Conservation (phyloP, 2,113 vertebrate species). For the Cyprinodon tularosa region DNA sequence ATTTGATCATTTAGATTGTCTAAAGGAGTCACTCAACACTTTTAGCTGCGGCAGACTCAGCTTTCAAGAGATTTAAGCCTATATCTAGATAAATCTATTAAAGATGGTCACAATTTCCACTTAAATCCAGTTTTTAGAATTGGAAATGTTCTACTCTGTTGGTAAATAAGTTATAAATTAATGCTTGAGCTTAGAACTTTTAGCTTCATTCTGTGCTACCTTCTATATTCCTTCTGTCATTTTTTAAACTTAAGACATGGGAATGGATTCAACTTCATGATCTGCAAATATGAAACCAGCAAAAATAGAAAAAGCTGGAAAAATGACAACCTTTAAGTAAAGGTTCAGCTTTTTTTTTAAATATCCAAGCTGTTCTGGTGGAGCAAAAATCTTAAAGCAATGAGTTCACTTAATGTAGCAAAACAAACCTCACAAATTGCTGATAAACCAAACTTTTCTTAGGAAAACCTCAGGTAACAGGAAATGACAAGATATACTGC, state of each 20-base stretch:
- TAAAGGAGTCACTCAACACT: too few relatives aligned
- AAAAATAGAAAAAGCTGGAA: background rate
- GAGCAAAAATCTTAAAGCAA: background rate
- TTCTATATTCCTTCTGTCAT: background rate
- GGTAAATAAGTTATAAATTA: background rate
- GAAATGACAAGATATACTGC: conserved; percentile 24
- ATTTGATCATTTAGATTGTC: too few relatives aligned
- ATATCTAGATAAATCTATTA: too few relatives aligned
- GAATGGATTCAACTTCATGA: too few relatives aligned
- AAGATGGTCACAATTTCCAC: too few relatives aligned
- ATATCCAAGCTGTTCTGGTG: background rate
- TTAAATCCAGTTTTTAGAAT: too few relatives aligned
- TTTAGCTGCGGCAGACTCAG: too few relatives aligned
- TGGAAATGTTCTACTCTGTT: background rate
- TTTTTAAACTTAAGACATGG: background rate
- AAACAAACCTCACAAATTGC: conserved; percentile 4
- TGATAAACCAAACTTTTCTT: conserved; percentile 28
- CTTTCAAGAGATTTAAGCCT: too few relatives aligned
- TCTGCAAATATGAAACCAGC: background rate
- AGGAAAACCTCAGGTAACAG: conserved; percentile 21
- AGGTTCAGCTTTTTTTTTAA: background rate
- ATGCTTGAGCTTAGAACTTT: too few relatives aligned
- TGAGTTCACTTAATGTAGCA: background rate
- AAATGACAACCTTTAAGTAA: background rate
- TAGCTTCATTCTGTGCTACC: too few relatives aligned